Evolutionary conservation across 2,888 invertebrate genomes (phyloP).

Genomic region (Muscina levida): DNA sequence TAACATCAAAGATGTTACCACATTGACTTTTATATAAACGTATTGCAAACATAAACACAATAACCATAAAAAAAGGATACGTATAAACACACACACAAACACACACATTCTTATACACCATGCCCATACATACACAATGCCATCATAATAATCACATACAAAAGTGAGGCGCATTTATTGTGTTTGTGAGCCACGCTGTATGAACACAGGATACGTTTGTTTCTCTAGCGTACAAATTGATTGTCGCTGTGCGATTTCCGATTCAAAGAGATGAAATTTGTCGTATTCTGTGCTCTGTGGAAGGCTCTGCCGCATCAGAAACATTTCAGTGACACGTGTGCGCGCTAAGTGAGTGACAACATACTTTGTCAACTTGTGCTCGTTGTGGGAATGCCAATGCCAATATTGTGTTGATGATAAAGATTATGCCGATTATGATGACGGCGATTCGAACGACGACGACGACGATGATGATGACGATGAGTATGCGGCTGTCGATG

Average conservation of each 20-base stretch:
- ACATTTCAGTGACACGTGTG: conserved; percentile 40
- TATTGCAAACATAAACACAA: conserved; percentile 12
- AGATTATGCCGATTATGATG: conserved; percentile 23
- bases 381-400: conserved; percentile 33
- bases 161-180: too few relatives aligned
- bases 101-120: neutral
- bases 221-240: conserved; percentile 11
- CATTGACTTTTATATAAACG: conserved; percentile 44
- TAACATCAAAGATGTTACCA: conserved; percentile 42
- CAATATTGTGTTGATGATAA: conserved; percentile 31
- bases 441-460: conserved; percentile 28
- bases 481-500: too few relatives aligned
- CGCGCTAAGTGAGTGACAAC: conserved; percentile 49
- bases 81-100: neutral
- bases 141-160: conserved; percentile 48
- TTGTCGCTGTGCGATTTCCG: neutral
- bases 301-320: too few relatives aligned
- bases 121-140: neutral
- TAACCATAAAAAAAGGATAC: neutral
- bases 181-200: neutral
- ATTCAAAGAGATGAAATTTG: conserved; percentile 15
- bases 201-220: conserved; percentile 3
- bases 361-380: conserved; percentile 45
- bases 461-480: conserved; percentile 20
- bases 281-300: neutral